Evolutionary conservation across 1,140 invertebrate genomes (phyloP).

Genomic region (Eriocheir sinensis): DNA sequence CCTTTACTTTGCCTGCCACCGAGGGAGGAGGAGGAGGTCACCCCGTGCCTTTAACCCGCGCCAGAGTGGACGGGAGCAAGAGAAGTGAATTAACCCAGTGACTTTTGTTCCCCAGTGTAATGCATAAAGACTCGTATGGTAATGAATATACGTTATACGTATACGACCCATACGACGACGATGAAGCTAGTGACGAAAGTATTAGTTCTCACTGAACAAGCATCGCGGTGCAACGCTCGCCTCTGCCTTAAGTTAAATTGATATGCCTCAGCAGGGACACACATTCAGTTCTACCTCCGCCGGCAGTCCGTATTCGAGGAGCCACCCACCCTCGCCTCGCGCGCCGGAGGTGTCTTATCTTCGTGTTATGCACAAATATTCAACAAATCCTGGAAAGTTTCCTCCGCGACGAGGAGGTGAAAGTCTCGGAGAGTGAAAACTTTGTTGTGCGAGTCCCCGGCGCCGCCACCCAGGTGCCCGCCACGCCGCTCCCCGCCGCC

Average conservation of each 20-base stretch:
- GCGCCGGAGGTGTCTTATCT: neutral
- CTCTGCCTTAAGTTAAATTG: neutral
- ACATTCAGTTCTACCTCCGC: neutral
- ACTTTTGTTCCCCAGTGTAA: too few species aligned
- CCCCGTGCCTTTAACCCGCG: too few species aligned
- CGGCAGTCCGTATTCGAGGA: neutral
- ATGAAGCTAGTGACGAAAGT: neutral
- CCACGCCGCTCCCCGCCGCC: neutral
- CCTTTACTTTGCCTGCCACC: too few species aligned
- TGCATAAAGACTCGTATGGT: neutral
- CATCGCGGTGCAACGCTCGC: neutral
- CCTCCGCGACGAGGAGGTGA: neutral
- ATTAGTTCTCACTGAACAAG: neutral
- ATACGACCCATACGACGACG: neutral
- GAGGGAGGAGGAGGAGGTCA: too few species aligned
- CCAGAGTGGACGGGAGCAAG: too few species aligned
- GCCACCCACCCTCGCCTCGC: neutral
- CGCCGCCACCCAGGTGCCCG: neutral
- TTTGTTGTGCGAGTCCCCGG: neutral
- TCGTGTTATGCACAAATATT: slow-evolving; percentile 28
- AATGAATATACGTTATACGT: neutral
- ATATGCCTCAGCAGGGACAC: neutral
- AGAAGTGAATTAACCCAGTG: too few species aligned
- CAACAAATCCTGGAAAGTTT: neutral
- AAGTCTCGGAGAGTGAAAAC: slow-evolving; percentile 43